Base-by-base conservation (phyloP, 2,888 invertebrate genomes). In the Vanessa cardui region DNA sequence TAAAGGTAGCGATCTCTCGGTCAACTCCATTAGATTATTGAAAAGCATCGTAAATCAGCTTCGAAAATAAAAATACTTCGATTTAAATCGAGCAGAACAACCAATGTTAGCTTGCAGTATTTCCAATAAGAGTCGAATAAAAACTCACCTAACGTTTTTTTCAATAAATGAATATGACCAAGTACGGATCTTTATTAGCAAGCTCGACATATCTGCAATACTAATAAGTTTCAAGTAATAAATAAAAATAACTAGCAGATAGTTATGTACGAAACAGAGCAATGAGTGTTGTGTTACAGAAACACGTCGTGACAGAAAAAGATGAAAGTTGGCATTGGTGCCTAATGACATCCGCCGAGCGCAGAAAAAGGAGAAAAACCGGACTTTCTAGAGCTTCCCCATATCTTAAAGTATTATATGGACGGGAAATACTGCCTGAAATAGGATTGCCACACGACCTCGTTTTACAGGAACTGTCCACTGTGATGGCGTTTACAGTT, bases 241-340 rank as follows among this genome's bases (percentile, higher is more conserved):
- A 54, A 54, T 54, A 54, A 54, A 54, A 54, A 54, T 54, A 54
- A 54, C 31, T 54, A 54, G 3, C 33, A 18, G 33, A 33, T 39
- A 26, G 26, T 26, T 26, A 7, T 26, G n/a, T n/a, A 56, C 56
- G 31, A n/a, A 54, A 54, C 54, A 31, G 26, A 62, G 15, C 58
- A 64, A 62, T 56, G 64, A 20, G 65, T 47, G 46, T 61, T 21
- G n/a, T 16, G 59, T 59, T 52, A 49, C 58, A 62, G 60, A 63
- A 63, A 64, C 65, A 56, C 47, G 71, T 63, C 16, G 47, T 54
- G 46, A 66, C 33, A 66, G 60, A 69, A 71, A 71, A 68, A 62
- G 60, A 69, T 63, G 71, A 66, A 66, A 71, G 69, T 66, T 62
- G 49, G 60, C 68, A 61, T 66, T 69, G 62, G 47, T 61, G 59